Evolutionary conservation across 30 jellyfish, hydroid and myxozoan genomes (phyloP).

Genomic region (Hydractinia symbiolongicarpus): DNA sequence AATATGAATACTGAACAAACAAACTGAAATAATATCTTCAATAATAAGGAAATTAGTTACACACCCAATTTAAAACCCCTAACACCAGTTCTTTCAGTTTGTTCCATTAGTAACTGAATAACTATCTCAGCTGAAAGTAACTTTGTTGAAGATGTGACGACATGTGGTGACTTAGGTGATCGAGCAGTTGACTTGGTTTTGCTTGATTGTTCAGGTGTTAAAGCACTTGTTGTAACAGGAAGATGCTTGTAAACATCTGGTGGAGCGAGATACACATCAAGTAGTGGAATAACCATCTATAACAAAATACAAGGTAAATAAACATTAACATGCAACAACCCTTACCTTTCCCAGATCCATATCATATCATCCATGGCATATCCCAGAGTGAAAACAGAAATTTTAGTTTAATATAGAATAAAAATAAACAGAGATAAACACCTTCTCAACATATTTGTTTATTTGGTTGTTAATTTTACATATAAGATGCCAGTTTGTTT

Average conservation of each 20-base stretch:
- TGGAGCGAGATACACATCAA: slow-evolving; percentile 8
- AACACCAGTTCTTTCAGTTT: not conserved
- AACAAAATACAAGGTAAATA: not conserved
- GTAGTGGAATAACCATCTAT: slow-evolving; percentile 6
- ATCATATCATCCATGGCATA: too few species aligned
- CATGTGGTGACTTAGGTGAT: slow-evolving; percentile 18
- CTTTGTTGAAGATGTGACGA: not conserved
- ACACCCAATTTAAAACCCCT: slow-evolving; percentile 9
- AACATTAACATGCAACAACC: not conserved
- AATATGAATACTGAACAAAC: not conserved
- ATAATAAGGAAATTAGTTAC: not conserved
- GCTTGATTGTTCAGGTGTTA: not conserved
- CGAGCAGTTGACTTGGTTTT: not conserved
- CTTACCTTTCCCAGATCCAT: too few species aligned
- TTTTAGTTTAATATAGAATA: not conserved
- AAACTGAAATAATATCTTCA: not conserved
- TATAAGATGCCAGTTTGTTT: slow-evolving; percentile 74
- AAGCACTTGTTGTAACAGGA: not conserved
- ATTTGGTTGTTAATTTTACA: slow-evolving; percentile 33
- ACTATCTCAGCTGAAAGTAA: slow-evolving; percentile 22
- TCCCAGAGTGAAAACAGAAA: too few species aligned
- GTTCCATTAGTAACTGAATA: slow-evolving; percentile 4
- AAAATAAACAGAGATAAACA: not conserved
- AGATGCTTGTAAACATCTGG: not conserved
- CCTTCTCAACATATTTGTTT: slow-evolving; percentile 58